Evolutionary conservation across 1,140 invertebrate species (phyloP).

Genomic region (Aplysia californica): DNA sequence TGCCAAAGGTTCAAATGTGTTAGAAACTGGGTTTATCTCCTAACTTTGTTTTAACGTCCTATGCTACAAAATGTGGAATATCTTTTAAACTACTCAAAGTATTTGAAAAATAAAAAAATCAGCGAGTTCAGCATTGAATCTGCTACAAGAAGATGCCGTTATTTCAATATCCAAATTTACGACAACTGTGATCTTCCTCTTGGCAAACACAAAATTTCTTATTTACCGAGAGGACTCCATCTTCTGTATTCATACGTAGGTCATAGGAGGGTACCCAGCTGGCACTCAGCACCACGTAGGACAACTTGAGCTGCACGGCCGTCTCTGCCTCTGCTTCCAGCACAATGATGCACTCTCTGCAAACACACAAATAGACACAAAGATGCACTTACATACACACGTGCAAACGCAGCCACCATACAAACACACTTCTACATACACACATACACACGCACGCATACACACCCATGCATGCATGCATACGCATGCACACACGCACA

Average conservation of each 20-base stretch:
- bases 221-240: constrained; percentile 57
- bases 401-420: not conserved
- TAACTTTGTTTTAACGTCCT: too few relatives aligned
- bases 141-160: not conserved
- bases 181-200: not conserved
- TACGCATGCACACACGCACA: too few relatives aligned
- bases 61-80: not conserved
- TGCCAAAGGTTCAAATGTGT: too few relatives aligned
- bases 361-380: constrained; percentile 5
- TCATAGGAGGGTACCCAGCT: constrained; percentile 66
- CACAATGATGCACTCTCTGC: constrained; percentile 54
- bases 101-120: too few relatives aligned
- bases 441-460: not conserved
- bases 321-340: constrained; percentile 47
- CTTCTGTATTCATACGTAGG: constrained; percentile 60
- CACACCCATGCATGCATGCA: not conserved
- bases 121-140: too few relatives aligned
- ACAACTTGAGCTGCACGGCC: constrained; percentile 49
- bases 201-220: not conserved
- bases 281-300: constrained; percentile 62
- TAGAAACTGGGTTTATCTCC: too few relatives aligned
- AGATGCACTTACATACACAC: not conserved
- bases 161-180: not conserved
- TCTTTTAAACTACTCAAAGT: too few relatives aligned
- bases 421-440: not conserved